phyloP scores from a whole-genome alignment of 2,797 vertebrate species.

The Setipinna tenuifilis region DNA sequence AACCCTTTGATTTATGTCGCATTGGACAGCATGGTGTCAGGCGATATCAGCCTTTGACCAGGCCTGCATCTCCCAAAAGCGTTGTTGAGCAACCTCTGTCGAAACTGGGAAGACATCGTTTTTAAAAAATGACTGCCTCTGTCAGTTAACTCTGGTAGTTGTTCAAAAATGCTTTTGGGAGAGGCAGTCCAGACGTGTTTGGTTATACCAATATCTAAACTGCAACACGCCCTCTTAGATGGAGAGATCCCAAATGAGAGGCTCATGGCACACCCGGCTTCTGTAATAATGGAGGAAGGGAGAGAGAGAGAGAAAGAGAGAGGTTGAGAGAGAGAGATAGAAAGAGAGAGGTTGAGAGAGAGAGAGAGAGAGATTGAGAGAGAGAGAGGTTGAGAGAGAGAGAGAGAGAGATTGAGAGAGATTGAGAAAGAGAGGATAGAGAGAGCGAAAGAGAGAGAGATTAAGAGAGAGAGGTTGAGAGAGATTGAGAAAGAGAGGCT shows the following conservation, averaged over 20 bases:
- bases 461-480: no score
- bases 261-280: background rate
- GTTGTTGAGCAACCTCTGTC: background rate
- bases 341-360: constrained; percentile 37
- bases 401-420: background rate
- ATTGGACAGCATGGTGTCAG: background rate
- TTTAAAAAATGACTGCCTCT: background rate
- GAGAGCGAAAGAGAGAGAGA: constrained; percentile 37
- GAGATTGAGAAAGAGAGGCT: background rate
- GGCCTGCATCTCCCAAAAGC: background rate
- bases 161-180: background rate
- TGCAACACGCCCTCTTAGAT: background rate
- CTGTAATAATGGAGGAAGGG: constrained; percentile 17
- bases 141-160: background rate
- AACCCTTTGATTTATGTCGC: constrained; percentile 6
- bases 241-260: background rate
- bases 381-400: background rate
- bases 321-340: constrained; percentile 40
- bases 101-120: background rate
- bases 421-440: constrained; percentile 9
- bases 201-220: background rate
- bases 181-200: background rate
- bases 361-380: background rate
- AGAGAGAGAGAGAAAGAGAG: background rate
- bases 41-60: background rate